Percentiles rank a stretch among this genome's conserved stretches.
Conservation (phyloP, 2,888 invertebrate genomes). For the Lathronympha strigana region DNA sequence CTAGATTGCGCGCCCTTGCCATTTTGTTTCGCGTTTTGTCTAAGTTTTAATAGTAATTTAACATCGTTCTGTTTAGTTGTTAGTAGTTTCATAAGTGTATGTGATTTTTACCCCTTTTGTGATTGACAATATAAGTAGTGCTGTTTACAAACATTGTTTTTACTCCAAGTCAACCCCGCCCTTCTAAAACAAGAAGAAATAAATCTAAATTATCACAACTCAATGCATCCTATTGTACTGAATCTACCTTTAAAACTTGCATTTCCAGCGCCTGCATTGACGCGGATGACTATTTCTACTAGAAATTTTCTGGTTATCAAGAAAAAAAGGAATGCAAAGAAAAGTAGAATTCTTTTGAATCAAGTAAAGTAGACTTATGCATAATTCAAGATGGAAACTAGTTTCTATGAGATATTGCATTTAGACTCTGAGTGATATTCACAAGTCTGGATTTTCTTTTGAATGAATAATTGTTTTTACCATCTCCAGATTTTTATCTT, state of each 20-base stretch:
- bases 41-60: too few species aligned
- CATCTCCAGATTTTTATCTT: slow-evolving; percentile 10
- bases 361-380: slow-evolving; percentile 42
- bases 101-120: too few species aligned
- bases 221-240: background rate
- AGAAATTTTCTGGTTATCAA: slow-evolving; percentile 22
- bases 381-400: slow-evolving; percentile 42
- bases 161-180: too few species aligned
- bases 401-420: slow-evolving; percentile 40
- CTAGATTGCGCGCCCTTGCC: too few species aligned
- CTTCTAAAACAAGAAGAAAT: too few species aligned
- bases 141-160: too few species aligned
- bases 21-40: too few species aligned
- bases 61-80: too few species aligned
- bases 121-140: too few species aligned
- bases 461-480: slow-evolving; percentile 35
- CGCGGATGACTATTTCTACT: slow-evolving; percentile 2
- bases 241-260: slow-evolving; percentile 4
- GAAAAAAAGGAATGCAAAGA: slow-evolving; percentile 22
- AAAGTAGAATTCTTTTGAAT: slow-evolving; percentile 41
- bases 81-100: too few species aligned
- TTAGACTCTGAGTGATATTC: slow-evolving; percentile 39
- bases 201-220: background rate
- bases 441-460: slow-evolving; percentile 32
- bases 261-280: background rate